Evolutionary conservation across 1,140 invertebrate species (phyloP), one percentile per base, ranked within the genome.

Genomic region (Pseudomyrmex pallidus): DNA sequence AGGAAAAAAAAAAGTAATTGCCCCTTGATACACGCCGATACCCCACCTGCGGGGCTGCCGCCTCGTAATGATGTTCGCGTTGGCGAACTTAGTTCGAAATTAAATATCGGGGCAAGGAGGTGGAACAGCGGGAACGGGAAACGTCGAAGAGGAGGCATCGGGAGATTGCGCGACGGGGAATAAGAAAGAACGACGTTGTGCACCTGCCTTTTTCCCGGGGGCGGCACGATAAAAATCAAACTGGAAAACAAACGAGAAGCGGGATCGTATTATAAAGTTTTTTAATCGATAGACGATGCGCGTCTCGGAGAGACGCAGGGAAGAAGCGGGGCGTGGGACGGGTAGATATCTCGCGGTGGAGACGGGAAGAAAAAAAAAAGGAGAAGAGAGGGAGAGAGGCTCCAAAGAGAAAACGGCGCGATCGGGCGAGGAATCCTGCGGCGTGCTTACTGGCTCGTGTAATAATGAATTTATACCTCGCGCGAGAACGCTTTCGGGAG

Each of bases 251-350:
- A 92, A 91, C 85, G 85, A 85, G 87, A 46, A 82, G 77, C 56
- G 86, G 87, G 91, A 91, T 92, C 90, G 91, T 90, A 92, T 93
- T 93, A 93, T 92, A 93, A 93, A 93, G 88, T 93, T 93, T 93
- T 92, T 92, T 92, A 93, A 93, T 93, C 93, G 92, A 93, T 93
- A 90, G 85, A 91, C 90, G 86, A 89, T 88, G 88, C 87, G 62
- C 85, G 59, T 83, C 76, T 83, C 77, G 84, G 76, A 9, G 74
- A 73, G 57, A 64, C 76, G 44, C 35, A 7, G 5, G 35, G 5
- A 35, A 35, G 35, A 35, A 35, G 59, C 61, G 56, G 22, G 50
- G 56, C 87, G 83, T 62, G 73, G 74, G 78, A 85, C 72, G 56
- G 82, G 83, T 74, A 56, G 78, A 66, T 90, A 87, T 89, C 89